Conservation (phyloP, 2,113 vertebrate genomes). For the Hemicordylus capensis region DNA sequence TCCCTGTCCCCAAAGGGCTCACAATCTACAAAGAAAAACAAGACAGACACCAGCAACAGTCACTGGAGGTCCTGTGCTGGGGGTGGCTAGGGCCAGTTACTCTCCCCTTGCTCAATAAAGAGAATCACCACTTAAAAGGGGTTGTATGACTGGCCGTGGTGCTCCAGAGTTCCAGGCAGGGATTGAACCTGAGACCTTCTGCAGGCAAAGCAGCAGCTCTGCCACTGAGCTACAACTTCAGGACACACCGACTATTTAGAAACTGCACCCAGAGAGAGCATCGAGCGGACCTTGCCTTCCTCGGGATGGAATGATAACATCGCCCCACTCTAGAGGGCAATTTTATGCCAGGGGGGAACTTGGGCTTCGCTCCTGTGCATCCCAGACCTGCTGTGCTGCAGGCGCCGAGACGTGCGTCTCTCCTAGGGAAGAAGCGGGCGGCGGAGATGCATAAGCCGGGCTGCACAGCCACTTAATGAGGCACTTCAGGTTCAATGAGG, state of each 20-base stretch:
- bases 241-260: background rate
- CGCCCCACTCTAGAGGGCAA: background rate
- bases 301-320: background rate
- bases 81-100: too few species aligned
- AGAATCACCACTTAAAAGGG: too few species aligned
- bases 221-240: too few species aligned
- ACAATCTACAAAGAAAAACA: too few species aligned
- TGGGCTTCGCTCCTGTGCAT: background rate
- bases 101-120: too few species aligned
- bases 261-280: background rate
- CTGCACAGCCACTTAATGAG: slow-evolving; percentile 35
- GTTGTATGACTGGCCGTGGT: too few species aligned
- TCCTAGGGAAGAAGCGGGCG: slow-evolving; percentile 9
- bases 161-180: too few species aligned
- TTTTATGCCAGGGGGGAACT: background rate
- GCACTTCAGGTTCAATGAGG: slow-evolving; percentile 40
- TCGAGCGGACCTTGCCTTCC: background rate
- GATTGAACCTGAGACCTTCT: too few species aligned
- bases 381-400: background rate
- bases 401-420: background rate
- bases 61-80: too few species aligned
- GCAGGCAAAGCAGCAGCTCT: too few species aligned
- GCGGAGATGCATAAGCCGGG: background rate
- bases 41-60: too few species aligned
- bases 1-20: too few species aligned